Percentiles rank a stretch among this genome's conserved stretches.
phyloP scores from a whole-genome alignment of 92 coral and sea anemone species.

The Galaxea fascicularis region DNA sequence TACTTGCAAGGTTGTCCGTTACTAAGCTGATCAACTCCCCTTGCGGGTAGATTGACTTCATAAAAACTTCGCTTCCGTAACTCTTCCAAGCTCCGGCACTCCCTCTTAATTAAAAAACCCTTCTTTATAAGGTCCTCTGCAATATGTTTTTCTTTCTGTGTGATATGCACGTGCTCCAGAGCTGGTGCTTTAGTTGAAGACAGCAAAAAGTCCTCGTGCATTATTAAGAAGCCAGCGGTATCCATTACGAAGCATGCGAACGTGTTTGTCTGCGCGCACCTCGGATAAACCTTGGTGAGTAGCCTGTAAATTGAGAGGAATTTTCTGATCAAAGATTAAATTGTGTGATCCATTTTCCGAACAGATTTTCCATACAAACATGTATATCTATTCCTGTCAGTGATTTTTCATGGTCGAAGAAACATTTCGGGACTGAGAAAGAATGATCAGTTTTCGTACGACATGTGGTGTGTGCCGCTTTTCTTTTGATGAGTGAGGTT shows the following conservation, averaged over 20 bases:
- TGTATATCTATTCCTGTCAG: too few relatives aligned
- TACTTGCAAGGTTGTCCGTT: conserved; percentile 1
- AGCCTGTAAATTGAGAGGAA: conserved; percentile 29
- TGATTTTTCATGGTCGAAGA: too few relatives aligned
- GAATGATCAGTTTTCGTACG: too few relatives aligned
- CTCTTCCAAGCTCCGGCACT: conserved; percentile 52
- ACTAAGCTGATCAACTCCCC: background rate
- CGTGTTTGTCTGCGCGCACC: conserved; percentile 39
- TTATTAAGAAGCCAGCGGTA: conserved; percentile 60
- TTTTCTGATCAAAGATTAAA: background rate
- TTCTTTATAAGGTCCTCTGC: conserved; percentile 63
- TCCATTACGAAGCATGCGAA: conserved; percentile 71
- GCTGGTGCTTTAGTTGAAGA: conserved; percentile 44
- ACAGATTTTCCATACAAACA: too few relatives aligned
- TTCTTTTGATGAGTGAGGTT: too few relatives aligned
- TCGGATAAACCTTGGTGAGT: conserved; percentile 57
- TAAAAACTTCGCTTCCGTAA: conserved; percentile 54
- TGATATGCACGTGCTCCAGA: conserved; percentile 59
- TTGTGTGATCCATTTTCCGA: too few relatives aligned
- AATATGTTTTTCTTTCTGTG: conserved; percentile 50
- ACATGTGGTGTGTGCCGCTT: too few relatives aligned
- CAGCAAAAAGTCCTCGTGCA: conserved; percentile 60
- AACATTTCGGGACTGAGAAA: too few relatives aligned
- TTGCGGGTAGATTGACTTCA: conserved; percentile 45
- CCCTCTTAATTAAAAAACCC: conserved; percentile 35